Evolutionary conservation across 2,113 vertebrate species (phyloP).

Genomic region (Zootoca vivipara): DNA sequence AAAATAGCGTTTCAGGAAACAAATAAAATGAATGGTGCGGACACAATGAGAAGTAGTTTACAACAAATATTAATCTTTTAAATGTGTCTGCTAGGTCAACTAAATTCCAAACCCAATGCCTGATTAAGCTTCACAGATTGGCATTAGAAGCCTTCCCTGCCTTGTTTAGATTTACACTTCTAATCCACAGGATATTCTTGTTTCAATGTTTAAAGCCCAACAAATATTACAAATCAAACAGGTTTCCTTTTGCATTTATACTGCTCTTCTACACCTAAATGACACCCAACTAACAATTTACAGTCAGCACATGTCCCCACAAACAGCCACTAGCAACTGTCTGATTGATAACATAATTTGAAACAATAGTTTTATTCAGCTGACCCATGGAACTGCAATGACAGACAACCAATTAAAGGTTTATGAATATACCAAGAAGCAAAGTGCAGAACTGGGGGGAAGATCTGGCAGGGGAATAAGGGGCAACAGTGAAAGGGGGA

Average conservation of each 20-base stretch:
- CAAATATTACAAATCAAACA: not conserved
- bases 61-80: conserved; percentile 44
- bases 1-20: conserved; percentile 62
- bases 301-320: too few species aligned
- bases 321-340: not conserved
- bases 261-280: too few species aligned
- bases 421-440: not conserved
- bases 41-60: conserved; percentile 56
- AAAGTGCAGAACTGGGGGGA: not conserved
- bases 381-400: not conserved
- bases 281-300: too few species aligned
- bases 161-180: not conserved
- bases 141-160: not conserved
- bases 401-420: not conserved
- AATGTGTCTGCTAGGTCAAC: conserved; percentile 30
- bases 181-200: not conserved
- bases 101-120: conserved; percentile 40
- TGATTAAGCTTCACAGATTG: not conserved
- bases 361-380: not conserved
- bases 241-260: accelerated
- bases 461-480: not conserved
- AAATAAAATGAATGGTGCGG: conserved; percentile 39
- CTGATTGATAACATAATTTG: not conserved
- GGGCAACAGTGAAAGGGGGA: not conserved
- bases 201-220: conserved; percentile 13